phyloP scores from a whole-genome alignment of 2,888 invertebrate genomes.

The Hydraecia micacea region DNA sequence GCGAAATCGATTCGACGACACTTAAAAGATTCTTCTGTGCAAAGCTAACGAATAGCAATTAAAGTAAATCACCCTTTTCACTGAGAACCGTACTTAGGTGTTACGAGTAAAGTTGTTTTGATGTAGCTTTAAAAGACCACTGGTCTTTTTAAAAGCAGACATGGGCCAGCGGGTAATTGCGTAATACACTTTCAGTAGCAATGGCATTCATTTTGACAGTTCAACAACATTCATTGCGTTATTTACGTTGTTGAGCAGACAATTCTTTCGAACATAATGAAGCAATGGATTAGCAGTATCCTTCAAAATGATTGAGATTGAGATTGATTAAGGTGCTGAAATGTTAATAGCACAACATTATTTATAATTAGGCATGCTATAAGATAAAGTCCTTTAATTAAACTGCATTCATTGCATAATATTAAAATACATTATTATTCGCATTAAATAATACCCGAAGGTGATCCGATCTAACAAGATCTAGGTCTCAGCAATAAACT shows the following conservation, averaged over 20 bases:
- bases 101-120: neutral
- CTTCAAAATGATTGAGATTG: too few species aligned
- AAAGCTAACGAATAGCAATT: slow-evolving; percentile 33
- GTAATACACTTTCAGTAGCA: too few species aligned
- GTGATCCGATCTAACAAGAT: slow-evolving; percentile 29
- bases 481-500: slow-evolving; percentile 37
- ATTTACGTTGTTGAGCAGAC: too few species aligned
- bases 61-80: slow-evolving; percentile 35
- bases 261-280: too few species aligned
- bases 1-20: slow-evolving; percentile 43
- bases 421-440: neutral
- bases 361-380: neutral
- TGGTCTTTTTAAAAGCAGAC: neutral
- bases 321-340: too few species aligned
- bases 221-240: too few species aligned
- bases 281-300: too few species aligned
- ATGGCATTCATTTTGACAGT: too few species aligned
- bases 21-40: slow-evolving; percentile 47
- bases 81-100: slow-evolving; percentile 8
- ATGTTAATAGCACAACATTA: neutral
- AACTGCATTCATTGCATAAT: neutral
- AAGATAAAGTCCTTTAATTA: slow-evolving; percentile 10
- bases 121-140: neutral
- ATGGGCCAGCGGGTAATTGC: neutral
- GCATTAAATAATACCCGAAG: slow-evolving; percentile 10